Base-by-base conservation (phyloP, 2,113 vertebrate species). In the Rhinopomastus cyanomelas region DNA sequence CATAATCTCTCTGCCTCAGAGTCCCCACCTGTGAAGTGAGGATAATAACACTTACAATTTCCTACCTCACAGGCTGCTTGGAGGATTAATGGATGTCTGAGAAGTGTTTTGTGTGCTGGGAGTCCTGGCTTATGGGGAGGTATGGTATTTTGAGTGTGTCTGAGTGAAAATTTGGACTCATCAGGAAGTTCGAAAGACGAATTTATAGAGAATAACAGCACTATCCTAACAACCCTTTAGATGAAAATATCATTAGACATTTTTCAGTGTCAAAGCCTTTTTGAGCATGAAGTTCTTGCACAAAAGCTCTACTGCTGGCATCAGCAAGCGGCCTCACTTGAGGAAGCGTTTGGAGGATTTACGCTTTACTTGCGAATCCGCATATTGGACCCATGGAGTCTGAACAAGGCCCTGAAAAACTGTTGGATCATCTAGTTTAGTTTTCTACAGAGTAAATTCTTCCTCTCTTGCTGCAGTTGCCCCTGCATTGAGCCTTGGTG, bases 41-140 rank as follows among this genome's bases (percentile, higher is more conserved):
- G 86, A 95, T 94, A 95, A 95, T 85, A 95, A 90, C 88, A 95
- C 91, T 91, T 93, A 92, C 67, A 69, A 67, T 93, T 95, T 95
- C 78, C 90, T 94, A 95, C 88, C 88, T 95, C 92, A 92, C 88
- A 95, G 92, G 64, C 86, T 95, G 78, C 95, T 95, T 94, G 80
- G 67, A 80, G 89, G 95, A 94, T 96, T 95, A 96, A 92, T 87
- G 89, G 30, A 39, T 94, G 94, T 96, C 95, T 96, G 95, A 95
- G 93, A 93, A 88, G 71, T 74, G 84, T 93, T 96, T 95, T 95
- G 87, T 92, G 39, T 62, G 44, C 56, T 95, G 78, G 87, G 88
- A 93, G 88, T 82, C 78, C 90, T 88, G 86, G 81, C 60, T 92
- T 90, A 85, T 89, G 49, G 27, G 39, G 68, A 81, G 36, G 32